phyloP scores from a whole-genome alignment of 1,140 invertebrate genomes.

The Nilaparvata lugens region DNA sequence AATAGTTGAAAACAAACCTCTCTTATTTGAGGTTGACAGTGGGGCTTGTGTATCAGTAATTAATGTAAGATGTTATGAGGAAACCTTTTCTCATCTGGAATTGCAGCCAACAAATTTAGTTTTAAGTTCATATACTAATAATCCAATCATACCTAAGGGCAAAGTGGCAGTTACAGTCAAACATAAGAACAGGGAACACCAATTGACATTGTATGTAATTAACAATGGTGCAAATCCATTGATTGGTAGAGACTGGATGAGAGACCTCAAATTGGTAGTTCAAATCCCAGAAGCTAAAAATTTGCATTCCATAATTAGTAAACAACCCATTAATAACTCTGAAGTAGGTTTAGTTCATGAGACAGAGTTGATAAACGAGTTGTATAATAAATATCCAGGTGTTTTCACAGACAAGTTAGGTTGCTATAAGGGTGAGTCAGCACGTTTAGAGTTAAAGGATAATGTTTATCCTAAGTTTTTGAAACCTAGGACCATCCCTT shows the following conservation, averaged over 20 bases:
- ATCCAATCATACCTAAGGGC: slow-evolving; percentile 1
- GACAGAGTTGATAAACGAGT: background rate
- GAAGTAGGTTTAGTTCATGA: no score
- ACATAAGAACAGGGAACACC: background rate
- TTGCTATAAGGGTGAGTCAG: background rate
- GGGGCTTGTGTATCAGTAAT: slow-evolving; percentile 1
- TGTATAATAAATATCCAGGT: slow-evolving; percentile 6
- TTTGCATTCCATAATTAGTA: no score
- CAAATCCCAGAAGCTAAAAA: background rate
- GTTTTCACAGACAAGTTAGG: slow-evolving; percentile 7
- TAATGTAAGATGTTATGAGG: slow-evolving; percentile 2
- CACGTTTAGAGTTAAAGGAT: background rate
- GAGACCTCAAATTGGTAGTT: background rate
- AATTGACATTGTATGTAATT: slow-evolving; percentile 5
- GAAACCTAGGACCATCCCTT: slow-evolving; percentile 9
- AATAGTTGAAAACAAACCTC: background rate
- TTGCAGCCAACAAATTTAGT: slow-evolving; percentile 1
- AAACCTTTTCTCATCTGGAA: background rate
- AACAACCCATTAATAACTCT: no score
- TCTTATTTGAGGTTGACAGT: slow-evolving; percentile 3
- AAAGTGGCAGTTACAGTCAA: slow-evolving; percentile 2
- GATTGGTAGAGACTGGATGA: slow-evolving; percentile 7
- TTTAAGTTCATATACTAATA: slow-evolving; percentile 4
- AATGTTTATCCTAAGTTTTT: slow-evolving; percentile 14
- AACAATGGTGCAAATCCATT: slow-evolving; percentile 1